phyloP scores from a whole-genome alignment of 2,113 vertebrate species.

The Leucoraja erinaceus region DNA sequence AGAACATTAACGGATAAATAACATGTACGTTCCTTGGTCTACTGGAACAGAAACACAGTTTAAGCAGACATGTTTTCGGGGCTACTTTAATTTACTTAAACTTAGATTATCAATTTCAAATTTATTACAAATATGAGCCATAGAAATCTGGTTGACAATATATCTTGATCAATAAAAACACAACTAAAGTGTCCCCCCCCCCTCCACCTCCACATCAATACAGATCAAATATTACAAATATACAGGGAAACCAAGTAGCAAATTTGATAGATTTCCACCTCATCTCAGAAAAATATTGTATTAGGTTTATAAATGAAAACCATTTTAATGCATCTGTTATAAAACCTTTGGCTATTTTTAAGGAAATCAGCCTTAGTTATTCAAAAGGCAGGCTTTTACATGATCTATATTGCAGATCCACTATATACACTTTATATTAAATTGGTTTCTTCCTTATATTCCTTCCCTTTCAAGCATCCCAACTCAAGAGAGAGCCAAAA shows the following conservation, averaged over 20 bases:
- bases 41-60: neutral
- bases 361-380: conserved; percentile 5
- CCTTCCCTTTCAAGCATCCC: neutral
- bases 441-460: neutral
- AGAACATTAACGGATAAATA: neutral
- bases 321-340: neutral
- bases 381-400: conserved; percentile 9
- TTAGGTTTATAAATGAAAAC: conserved; percentile 5
- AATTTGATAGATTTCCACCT: neutral
- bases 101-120: neutral
- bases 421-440: neutral
- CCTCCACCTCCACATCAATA: neutral
- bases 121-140: conserved; percentile 27
- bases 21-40: neutral
- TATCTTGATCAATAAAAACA: conserved; percentile 9
- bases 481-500: too few species aligned
- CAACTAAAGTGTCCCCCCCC: neutral
- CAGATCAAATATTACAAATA: conserved; percentile 15
- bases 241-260: neutral
- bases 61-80: neutral
- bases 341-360: conserved; percentile 34
- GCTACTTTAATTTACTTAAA: conserved; percentile 20
- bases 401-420: neutral
- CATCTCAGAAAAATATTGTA: conserved; percentile 8
- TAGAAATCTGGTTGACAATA: neutral